Percentiles rank a stretch among this genome's conserved stretches.
phyloP scores from a whole-genome alignment of 2,113 vertebrate species.

The Halcyon senegalensis region DNA sequence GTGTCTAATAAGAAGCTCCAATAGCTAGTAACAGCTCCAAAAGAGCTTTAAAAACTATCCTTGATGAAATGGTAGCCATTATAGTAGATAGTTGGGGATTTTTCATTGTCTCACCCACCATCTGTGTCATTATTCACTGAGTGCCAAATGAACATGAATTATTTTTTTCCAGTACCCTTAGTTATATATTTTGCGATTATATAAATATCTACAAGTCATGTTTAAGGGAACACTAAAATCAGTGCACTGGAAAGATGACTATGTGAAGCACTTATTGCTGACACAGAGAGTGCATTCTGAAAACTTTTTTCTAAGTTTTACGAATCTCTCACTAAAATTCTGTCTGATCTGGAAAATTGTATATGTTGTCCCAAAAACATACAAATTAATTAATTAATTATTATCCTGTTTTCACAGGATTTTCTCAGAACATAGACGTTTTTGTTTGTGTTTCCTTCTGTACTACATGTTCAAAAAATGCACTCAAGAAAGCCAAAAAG shows the following conservation, averaged over 20 bases:
- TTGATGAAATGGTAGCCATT: neutral
- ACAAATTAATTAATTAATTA: neutral
- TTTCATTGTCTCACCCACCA: neutral
- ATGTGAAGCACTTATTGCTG: neutral
- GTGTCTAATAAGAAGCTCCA: neutral
- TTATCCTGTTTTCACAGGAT: neutral
- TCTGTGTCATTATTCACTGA: neutral
- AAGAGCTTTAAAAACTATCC: neutral
- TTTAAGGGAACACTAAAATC: neutral
- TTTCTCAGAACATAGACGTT: neutral
- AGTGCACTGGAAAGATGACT: neutral
- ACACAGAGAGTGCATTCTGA: neutral
- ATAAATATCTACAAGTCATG: neutral
- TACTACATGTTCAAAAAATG: neutral
- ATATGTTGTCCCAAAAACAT: neutral
- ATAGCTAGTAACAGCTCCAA: neutral
- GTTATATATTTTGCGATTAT: neutral
- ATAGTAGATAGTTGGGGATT: fast-evolving
- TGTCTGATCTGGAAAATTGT: neutral
- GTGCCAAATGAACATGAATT: neutral
- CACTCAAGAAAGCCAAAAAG: neutral
- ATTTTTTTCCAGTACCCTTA: neutral
- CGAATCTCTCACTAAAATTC: neutral
- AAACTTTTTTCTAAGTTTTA: neutral
- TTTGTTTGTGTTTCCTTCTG: neutral